Percentiles rank a stretch among this genome's conserved stretches.
phyloP scores from a whole-genome alignment of 1,140 invertebrate genomes.

The Scaptomyza hsui region DNA sequence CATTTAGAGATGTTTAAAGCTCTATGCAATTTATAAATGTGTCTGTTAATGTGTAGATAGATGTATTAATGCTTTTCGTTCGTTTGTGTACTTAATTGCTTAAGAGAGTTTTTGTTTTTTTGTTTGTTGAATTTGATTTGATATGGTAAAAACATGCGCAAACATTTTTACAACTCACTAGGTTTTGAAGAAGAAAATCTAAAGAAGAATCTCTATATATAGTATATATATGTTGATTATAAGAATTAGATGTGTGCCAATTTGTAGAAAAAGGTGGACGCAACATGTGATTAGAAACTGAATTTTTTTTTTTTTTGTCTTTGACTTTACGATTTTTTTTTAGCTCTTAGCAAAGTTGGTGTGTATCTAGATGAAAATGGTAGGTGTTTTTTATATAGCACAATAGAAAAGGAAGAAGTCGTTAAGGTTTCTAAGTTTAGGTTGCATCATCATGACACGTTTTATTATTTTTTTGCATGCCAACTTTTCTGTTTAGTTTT shows the following conservation, averaged over 20 bases:
- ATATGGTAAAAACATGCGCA: conserved; percentile 73
- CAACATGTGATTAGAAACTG: conserved; percentile 27
- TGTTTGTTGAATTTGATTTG: conserved; percentile 29
- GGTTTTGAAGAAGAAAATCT: conserved; percentile 69
- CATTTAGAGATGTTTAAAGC: conserved; percentile 69
- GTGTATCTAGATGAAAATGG: conserved; percentile 22
- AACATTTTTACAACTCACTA: conserved; percentile 80
- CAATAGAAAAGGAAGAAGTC: conserved; percentile 9
- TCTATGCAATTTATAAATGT: conserved; percentile 54
- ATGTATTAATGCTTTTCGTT: conserved; percentile 45
- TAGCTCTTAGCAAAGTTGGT: background rate
- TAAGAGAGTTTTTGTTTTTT: conserved; percentile 50
- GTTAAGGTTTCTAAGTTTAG: conserved; percentile 28
- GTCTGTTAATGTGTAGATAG: conserved; percentile 10
- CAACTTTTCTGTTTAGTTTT: conserved; percentile 34
- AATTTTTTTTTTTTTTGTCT: conserved; percentile 7
- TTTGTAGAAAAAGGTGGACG: conserved; percentile 35
- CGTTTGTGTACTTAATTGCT: conserved; percentile 56
- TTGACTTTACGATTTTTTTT: conserved; percentile 2
- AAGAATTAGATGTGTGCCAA: conserved; percentile 34
- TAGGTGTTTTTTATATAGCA: background rate
- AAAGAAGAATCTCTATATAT: conserved; percentile 62
- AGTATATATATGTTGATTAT: conserved; percentile 37
- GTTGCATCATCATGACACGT: conserved; percentile 31
- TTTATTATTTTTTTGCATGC: conserved; percentile 53